phyloP scores from a whole-genome alignment of 2,113 vertebrate species.

The Mesembrinibis cayennensis region DNA sequence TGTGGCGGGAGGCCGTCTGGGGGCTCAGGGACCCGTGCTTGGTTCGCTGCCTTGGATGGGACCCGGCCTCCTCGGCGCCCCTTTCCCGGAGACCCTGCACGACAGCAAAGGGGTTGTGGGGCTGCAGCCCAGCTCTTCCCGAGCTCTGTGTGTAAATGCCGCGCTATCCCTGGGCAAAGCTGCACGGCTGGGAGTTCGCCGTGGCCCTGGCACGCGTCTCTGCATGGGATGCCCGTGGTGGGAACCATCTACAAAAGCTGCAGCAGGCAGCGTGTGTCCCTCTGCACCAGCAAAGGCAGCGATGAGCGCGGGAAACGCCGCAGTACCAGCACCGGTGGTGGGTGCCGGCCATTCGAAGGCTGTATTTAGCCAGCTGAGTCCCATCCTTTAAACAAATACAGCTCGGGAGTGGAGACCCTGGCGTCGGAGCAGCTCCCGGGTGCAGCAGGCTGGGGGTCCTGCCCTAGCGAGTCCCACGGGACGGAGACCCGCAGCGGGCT shows the following conservation, averaged over 20 bases:
- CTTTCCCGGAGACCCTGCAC: background rate
- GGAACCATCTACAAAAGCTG: background rate
- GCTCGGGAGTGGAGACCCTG: background rate
- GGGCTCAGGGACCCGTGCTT: background rate
- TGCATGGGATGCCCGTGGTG: background rate
- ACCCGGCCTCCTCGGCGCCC: accelerated
- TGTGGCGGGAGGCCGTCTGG: background rate
- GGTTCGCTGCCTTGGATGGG: background rate
- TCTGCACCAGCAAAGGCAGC: background rate
- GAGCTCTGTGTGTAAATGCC: accelerated
- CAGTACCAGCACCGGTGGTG: accelerated
- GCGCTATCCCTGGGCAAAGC: background rate
- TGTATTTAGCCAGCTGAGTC: background rate
- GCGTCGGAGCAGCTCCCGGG: accelerated
- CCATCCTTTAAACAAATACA: background rate
- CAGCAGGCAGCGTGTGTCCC: background rate
- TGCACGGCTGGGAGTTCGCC: accelerated
- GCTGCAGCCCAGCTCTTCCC: background rate
- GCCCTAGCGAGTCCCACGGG: accelerated
- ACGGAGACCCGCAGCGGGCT: background rate
- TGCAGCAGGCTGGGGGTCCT: background rate
- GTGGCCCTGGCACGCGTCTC: background rate
- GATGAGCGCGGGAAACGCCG: accelerated
- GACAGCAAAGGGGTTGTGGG: background rate
- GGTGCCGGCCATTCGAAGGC: accelerated